Evolutionary conservation across 2,888 invertebrate species (phyloP).

Genomic region (Ceratothoa steindachneri): DNA sequence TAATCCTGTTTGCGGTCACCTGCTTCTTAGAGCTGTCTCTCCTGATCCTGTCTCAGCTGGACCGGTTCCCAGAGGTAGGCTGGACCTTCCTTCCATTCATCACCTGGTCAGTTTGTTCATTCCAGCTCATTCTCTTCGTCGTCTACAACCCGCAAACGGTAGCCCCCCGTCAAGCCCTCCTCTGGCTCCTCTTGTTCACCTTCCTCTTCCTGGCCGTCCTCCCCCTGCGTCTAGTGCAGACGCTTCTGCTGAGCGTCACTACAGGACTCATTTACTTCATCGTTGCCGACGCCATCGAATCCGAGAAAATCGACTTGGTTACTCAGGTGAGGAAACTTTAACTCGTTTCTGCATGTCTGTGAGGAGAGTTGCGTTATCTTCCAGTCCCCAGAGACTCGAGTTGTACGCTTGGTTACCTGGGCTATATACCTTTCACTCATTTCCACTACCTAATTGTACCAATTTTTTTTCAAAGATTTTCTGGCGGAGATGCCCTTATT

Average conservation of each 20-base stretch:
- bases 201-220: conserved; percentile 70
- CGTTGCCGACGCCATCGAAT: conserved; percentile 18
- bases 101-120: conserved; percentile 63
- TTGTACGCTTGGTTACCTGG: too few species aligned
- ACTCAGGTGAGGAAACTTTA: not conserved
- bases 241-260: conserved; percentile 48
- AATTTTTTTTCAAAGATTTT: too few species aligned
- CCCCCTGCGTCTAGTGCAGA: conserved; percentile 62
- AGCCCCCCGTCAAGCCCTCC: conserved; percentile 61
- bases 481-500: too few species aligned
- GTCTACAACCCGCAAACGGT: conserved; percentile 29
- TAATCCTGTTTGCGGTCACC: conserved; percentile 49
- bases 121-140: conserved; percentile 63
- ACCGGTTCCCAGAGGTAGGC: conserved; percentile 29
- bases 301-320: not conserved
- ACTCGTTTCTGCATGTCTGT: too few species aligned
- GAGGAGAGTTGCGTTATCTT: too few species aligned
- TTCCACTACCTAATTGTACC: too few species aligned
- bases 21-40: conserved; percentile 54
- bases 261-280: conserved; percentile 47
- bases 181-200: conserved; percentile 68
- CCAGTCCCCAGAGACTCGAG: too few species aligned
- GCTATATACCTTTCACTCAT: too few species aligned
- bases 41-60: conserved; percentile 50
- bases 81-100: conserved; percentile 60